Evolutionary conservation across 1,140 invertebrate genomes (phyloP), one percentile per base, ranked within the genome.

Genomic region (Camponotus vicinus): DNA sequence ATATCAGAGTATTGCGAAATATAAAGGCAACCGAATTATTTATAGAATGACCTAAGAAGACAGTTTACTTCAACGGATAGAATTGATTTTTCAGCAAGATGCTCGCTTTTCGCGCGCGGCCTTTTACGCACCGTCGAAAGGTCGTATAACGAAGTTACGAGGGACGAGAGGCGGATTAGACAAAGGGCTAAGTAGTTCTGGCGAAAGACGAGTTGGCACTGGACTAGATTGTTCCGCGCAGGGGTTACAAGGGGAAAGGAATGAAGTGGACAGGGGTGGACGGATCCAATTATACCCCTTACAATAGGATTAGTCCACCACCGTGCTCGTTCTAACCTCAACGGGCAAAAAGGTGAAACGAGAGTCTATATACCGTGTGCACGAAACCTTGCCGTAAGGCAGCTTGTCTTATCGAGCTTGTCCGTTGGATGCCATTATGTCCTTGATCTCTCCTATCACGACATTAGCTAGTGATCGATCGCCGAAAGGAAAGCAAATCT

Each of bases 201-300:
- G 66, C 89, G 88, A 91, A 88, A 91, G 90, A 87, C 88, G 88
- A 92, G 90, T 84, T 83, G 86, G 82, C 86, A 86, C 76, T 75
- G 32, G 77, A 70, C 86, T 92, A 78, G 82, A 91, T 89, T 88
- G 90, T 86, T 82, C 90, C 42, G 67, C 88, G 32, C 57, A 37
- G 64, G 66, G 64, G 76, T 80, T 89, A 82, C 73, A 84, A 78
- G 84, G 78, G 86, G 79, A 89, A 85, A 87, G 87, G 89, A 90
- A 91, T 70, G 85, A 92, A 91, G 85, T 90, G 91, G 91, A 92
- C 91, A 90, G 86, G 67, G 83, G 52, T 45, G 55, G 45, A 42
- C 40, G 77, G 45, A 92, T 92, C 91, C 91, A 92, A 92, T 92
- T 92, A 92, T 92, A 88, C 88, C 90, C 89, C 69, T 85, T 92